A percentile compares a stretch with the other conserved stretches of the same genome.
Evolutionary conservation across 1,140 invertebrate genomes (phyloP).

Genomic region (Choristoneura fumiferana): DNA sequence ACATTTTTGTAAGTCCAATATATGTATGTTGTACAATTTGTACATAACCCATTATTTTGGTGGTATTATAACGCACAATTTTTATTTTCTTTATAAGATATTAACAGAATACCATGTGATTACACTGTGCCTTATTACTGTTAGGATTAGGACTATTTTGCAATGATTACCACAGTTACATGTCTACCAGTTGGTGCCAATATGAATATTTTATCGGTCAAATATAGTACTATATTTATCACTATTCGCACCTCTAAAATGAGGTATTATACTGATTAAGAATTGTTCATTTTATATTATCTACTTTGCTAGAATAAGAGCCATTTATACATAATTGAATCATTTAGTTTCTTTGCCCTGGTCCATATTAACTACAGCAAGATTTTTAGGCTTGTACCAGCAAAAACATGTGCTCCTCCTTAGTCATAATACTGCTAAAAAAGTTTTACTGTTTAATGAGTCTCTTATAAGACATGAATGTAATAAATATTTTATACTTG

Average conservation of each 20-base stretch:
- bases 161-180: conserved; percentile 25
- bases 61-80: conserved; percentile 33
- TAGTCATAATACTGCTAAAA: no score
- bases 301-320: no score
- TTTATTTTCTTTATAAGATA: conserved; percentile 37
- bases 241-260: background rate
- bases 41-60: conserved; percentile 13
- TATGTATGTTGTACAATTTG: conserved; percentile 18
- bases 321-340: no score
- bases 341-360: no score
- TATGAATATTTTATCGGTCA: conserved; percentile 33
- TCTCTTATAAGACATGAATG: no score
- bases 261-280: no score
- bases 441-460: no score
- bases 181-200: conserved; percentile 65
- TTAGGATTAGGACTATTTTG: conserved; percentile 29
- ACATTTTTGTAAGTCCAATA: conserved; percentile 21
- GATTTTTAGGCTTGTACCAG: no score
- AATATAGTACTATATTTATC: conserved; percentile 4
- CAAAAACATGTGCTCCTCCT: no score
- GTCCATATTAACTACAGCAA: no score
- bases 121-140: conserved; percentile 51
- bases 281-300: no score
- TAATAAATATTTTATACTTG: no score
- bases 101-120: conserved; percentile 46